These are phyloP conservation scores for Apodemia hepburni DNA, from an alignment of 2,888 invertebrate species.

Conservation along the genomic window DNA sequence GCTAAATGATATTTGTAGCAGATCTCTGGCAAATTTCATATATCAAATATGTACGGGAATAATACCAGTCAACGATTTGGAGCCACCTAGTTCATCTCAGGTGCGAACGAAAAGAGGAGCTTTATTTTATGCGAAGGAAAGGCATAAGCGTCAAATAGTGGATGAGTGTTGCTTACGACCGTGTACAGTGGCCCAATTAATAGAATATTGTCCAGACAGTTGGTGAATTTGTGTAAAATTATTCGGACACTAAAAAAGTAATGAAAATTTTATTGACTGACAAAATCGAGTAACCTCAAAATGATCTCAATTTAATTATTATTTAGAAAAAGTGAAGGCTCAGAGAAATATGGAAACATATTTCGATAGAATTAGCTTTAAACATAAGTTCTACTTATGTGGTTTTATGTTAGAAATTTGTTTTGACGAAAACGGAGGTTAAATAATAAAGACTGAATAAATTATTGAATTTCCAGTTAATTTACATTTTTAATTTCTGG, in stretches of 20 bases:
- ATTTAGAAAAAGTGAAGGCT: slow-evolving; percentile 5
- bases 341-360: neutral
- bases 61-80: slow-evolving; percentile 42
- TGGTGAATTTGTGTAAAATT: slow-evolving; percentile 44
- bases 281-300: slow-evolving; percentile 25
- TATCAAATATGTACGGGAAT: slow-evolving; percentile 51
- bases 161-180: slow-evolving; percentile 56
- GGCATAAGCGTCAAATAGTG: slow-evolving; percentile 49
- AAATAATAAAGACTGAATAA: slow-evolving; percentile 16
- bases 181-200: slow-evolving; percentile 55
- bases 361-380: slow-evolving; percentile 13
- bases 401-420: slow-evolving; percentile 11
- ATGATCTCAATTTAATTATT: slow-evolving; percentile 31
- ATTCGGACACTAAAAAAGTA: neutral
- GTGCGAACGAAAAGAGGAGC: slow-evolving; percentile 50
- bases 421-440: slow-evolving; percentile 1
- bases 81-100: slow-evolving; percentile 40
- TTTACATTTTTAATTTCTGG: slow-evolving; percentile 29
- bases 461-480: slow-evolving; percentile 42
- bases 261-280: slow-evolving; percentile 8
- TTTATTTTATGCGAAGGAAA: slow-evolving; percentile 41
- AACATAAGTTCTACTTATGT: slow-evolving; percentile 13
- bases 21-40: slow-evolving; percentile 45
- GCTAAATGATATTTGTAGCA: slow-evolving; percentile 49
- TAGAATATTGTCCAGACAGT: slow-evolving; percentile 61